Evolutionary conservation across 2,888 invertebrate genomes (phyloP).

Genomic region (Nomada ruficornis): DNA sequence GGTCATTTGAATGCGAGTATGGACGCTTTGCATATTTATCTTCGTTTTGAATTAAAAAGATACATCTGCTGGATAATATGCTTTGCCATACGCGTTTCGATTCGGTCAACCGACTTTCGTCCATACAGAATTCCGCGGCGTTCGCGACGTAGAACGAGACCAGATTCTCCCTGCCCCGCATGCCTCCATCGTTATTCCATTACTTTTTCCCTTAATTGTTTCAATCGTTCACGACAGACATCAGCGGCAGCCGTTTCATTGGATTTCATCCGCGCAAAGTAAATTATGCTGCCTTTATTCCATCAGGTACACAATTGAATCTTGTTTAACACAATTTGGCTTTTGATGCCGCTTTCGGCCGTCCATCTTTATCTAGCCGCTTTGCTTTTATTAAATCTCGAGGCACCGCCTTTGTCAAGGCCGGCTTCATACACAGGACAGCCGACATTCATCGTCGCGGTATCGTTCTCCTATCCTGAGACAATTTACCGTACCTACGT

Average conservation of each 20-base stretch:
- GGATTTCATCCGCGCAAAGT: conserved; percentile 11
- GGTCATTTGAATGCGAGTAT: background rate
- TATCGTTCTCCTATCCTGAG: conserved; percentile 4
- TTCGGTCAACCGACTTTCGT: conserved; percentile 15
- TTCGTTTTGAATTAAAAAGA: background rate
- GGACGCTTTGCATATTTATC: background rate
- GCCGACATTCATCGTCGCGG: conserved; percentile 22
- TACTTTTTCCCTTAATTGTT: conserved; percentile 17
- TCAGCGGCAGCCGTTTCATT: conserved; percentile 25
- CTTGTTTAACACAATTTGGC: conserved; percentile 29
- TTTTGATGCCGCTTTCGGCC: conserved; percentile 28
- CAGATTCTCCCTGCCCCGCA: background rate
- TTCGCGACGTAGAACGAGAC: background rate
- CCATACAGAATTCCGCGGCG: background rate
- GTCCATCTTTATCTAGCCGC: conserved; percentile 41
- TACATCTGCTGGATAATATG: background rate
- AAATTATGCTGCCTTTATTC: conserved; percentile 36
- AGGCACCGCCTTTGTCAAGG: background rate
- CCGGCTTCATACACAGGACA: background rate
- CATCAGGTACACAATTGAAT: conserved; percentile 38
- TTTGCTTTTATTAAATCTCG: conserved; percentile 38
- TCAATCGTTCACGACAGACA: conserved; percentile 11
- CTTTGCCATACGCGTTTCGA: background rate
- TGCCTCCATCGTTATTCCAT: conserved; percentile 21
- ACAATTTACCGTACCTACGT: conserved; percentile 15